phyloP scores from a whole-genome alignment of 2,113 vertebrate species.

The human (Homo sapiens) region DNA sequence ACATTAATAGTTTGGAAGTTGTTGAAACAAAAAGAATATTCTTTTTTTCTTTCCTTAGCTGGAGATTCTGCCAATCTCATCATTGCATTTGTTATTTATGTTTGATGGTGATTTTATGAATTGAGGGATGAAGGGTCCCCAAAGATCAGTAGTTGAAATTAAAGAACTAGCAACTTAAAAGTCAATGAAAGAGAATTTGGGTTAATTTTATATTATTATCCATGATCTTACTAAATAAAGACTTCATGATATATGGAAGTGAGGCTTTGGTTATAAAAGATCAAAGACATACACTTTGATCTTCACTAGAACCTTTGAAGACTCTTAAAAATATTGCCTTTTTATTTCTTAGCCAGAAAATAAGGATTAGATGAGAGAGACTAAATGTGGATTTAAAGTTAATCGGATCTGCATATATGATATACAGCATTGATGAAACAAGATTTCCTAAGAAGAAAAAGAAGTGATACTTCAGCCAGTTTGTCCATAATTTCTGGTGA shows the following conservation, averaged over 20 bases:
- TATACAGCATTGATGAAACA: neutral
- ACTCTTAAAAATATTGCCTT: neutral
- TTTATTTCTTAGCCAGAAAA: neutral
- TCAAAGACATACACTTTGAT: slow-evolving; percentile 25
- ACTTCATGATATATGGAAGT: neutral
- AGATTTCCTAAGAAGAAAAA: neutral
- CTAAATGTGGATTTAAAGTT: neutral
- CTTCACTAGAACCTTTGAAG: slow-evolving; percentile 12
- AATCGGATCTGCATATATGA: neutral
- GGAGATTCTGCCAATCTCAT: neutral
- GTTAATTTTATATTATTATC: neutral
- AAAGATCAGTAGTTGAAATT: neutral
- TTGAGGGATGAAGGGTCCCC: neutral
- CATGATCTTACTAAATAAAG: slow-evolving; percentile 20
- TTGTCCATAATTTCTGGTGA: neutral
- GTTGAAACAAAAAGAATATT: neutral
- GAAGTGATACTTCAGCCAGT: neutral
- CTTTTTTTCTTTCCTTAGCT: neutral
- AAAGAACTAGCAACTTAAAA: neutral
- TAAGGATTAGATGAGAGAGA: neutral
- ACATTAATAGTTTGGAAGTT: neutral
- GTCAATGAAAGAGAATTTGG: neutral
- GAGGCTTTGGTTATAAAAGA: neutral
- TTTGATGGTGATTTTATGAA: neutral
- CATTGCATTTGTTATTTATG: neutral